Conservation (phyloP, 2,888 invertebrate species). For the Chromoteleia sp. region DNA sequence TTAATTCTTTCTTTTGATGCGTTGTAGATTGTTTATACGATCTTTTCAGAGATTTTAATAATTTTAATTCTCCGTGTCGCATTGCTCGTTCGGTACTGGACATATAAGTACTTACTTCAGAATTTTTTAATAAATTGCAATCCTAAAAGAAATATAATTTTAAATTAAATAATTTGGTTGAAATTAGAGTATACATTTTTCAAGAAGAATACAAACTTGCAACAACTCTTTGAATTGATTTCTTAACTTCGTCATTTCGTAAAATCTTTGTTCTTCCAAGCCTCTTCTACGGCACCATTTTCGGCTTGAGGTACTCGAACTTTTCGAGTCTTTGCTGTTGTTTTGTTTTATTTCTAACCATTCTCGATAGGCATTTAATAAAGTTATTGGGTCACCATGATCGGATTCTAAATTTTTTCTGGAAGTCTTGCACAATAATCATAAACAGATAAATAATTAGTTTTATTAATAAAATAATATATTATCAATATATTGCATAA, state of each 20-base stretch:
- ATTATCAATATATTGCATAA: too few relatives aligned
- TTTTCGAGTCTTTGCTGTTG: slow-evolving; percentile 76
- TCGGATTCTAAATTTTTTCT: slow-evolving; percentile 94
- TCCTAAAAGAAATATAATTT: slow-evolving; percentile 84
- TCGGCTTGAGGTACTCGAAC: slow-evolving; percentile 82
- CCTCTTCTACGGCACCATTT: slow-evolving; percentile 96
- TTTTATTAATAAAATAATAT: background rate
- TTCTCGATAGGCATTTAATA: slow-evolving; percentile 94
- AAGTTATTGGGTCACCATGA: slow-evolving; percentile 97
- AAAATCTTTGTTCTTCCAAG: slow-evolving; percentile 98
- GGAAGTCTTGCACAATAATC: slow-evolving; percentile 85
- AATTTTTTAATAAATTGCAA: slow-evolving; percentile 87
- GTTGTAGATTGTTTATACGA: slow-evolving; percentile 90
- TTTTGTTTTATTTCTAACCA: slow-evolving; percentile 93
- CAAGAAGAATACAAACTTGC: slow-evolving; percentile 85
- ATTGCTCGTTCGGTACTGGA: slow-evolving; percentile 91
- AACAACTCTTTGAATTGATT: slow-evolving; percentile 94
- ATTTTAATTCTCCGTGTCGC: slow-evolving; percentile 95
- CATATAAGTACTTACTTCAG: slow-evolving; percentile 86
- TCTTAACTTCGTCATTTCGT: slow-evolving; percentile 97
- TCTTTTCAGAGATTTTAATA: slow-evolving; percentile 92
- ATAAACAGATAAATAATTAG: slow-evolving; percentile 11
- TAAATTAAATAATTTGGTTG: background rate
- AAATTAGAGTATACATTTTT: background rate
- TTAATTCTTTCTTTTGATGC: slow-evolving; percentile 90